A percentile compares a stretch with the other conserved stretches of the same genome.
These are phyloP conservation scores for Cryptops parisi DNA, from an alignment of 2,888 invertebrate species.

Conservation along the genomic window DNA sequence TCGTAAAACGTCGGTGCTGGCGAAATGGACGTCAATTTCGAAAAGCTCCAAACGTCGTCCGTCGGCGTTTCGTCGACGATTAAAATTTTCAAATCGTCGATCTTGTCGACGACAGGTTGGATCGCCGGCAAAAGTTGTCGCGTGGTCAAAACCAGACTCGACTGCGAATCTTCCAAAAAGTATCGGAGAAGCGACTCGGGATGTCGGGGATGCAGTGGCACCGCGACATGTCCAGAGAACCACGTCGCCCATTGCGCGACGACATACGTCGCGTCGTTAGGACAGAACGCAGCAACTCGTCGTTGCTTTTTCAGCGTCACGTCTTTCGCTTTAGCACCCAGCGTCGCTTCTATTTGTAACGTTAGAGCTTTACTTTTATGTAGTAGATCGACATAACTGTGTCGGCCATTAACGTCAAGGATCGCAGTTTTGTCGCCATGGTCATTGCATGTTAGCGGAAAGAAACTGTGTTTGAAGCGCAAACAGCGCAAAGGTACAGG, in stretches of 20 bases:
- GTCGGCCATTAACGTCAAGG: neutral
- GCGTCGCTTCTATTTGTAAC: too few species aligned
- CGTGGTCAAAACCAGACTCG: constrained; percentile 52
- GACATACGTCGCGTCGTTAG: constrained; percentile 63
- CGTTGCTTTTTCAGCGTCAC: constrained; percentile 13
- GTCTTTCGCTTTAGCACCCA: neutral
- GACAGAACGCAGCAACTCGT: constrained; percentile 57
- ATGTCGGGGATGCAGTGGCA: constrained; percentile 60
- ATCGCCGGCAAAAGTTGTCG: constrained; percentile 45
- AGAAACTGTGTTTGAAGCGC: too few species aligned
- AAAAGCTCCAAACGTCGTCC: too few species aligned
- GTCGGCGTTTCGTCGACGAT: neutral
- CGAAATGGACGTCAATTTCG: constrained; percentile 23
- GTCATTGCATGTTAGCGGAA: too few species aligned
- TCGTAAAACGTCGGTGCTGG: constrained; percentile 41
- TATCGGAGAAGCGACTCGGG: constrained; percentile 58
- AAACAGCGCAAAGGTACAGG: too few species aligned
- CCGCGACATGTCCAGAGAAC: constrained; percentile 75
- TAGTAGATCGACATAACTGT: neutral
- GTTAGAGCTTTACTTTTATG: constrained; percentile 2
- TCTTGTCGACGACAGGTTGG: constrained; percentile 26
- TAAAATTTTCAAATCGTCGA: neutral
- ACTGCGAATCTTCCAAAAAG: constrained; percentile 54
- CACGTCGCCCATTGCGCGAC: constrained; percentile 75
- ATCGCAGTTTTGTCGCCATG: constrained; percentile 4